These are phyloP conservation scores for Elysia crispata DNA, from an alignment of 2,888 invertebrate species.

Conservation along the genomic window DNA sequence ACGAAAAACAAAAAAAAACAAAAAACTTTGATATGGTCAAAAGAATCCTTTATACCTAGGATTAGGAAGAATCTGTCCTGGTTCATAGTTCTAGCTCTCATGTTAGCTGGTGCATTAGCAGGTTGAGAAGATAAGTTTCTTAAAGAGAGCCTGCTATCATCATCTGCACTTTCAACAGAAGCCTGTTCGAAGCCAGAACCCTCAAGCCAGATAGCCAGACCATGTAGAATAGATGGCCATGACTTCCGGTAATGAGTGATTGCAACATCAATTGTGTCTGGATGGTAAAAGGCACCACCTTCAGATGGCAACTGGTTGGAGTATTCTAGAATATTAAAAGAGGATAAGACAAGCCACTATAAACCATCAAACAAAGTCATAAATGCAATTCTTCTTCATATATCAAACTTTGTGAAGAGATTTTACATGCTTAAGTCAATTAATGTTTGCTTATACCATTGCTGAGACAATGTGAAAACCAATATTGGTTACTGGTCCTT, in stretches of 20 bases:
- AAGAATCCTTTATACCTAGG: slow-evolving; percentile 83
- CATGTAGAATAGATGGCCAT: slow-evolving; percentile 97
- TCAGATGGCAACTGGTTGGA: slow-evolving; percentile 87
- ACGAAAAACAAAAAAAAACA: too few species aligned
- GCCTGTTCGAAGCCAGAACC: slow-evolving; percentile 81
- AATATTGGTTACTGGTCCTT: too few species aligned
- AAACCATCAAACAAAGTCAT: too few species aligned
- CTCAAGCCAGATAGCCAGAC: slow-evolving; percentile 91
- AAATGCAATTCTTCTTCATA: too few species aligned
- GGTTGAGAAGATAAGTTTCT: slow-evolving; percentile 55
- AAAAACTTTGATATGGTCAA: too few species aligned
- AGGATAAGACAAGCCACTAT: neutral
- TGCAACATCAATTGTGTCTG: slow-evolving; percentile 95
- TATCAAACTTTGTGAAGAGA: too few species aligned
- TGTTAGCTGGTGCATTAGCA: slow-evolving; percentile 74
- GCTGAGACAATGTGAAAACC: too few species aligned
- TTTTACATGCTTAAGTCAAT: too few species aligned
- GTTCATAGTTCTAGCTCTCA: slow-evolving; percentile 81
- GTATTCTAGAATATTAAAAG: slow-evolving; percentile 83
- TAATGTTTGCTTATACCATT: too few species aligned
- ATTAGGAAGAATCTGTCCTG: slow-evolving; percentile 87
- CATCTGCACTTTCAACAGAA: slow-evolving; percentile 44
- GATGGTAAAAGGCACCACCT: slow-evolving; percentile 98
- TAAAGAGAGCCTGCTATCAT: slow-evolving; percentile 33
- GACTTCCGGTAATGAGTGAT: slow-evolving; percentile 92